Conservation (phyloP, 2,113 vertebrate genomes). For the Etheostoma cragini region DNA sequence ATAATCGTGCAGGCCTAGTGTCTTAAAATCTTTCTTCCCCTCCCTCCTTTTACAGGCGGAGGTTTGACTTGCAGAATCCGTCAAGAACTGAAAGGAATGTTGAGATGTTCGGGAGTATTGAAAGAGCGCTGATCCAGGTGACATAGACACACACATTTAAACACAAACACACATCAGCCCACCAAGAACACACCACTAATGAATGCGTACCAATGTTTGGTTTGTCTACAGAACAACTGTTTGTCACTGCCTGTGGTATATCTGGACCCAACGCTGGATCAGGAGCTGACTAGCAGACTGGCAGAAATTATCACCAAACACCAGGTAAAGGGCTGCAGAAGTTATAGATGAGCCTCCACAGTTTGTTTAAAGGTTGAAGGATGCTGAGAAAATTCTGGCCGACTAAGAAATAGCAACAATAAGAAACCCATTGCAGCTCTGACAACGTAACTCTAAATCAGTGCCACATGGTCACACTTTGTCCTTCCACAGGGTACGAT, state of each 20-base stretch:
- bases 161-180: neutral
- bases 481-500: slow-evolving; percentile 86
- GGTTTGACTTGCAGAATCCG: slow-evolving; percentile 97
- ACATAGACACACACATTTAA: neutral
- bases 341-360: neutral
- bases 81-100: slow-evolving; percentile 95
- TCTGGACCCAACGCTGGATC: slow-evolving; percentile 90
- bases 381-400: neutral
- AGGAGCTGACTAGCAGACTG: slow-evolving; percentile 90
- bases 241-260: slow-evolving; percentile 92
- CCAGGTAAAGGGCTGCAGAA: slow-evolving; percentile 84
- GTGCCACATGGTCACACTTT: slow-evolving; percentile 25
- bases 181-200: neutral
- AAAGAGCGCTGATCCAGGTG: slow-evolving; percentile 94
- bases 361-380: neutral
- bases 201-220: neutral
- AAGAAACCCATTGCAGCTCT: neutral
- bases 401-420: neutral
- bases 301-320: slow-evolving; percentile 92
- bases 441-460: neutral
- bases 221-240: slow-evolving; percentile 89
- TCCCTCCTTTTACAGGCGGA: slow-evolving; percentile 84
- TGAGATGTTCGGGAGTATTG: slow-evolving; percentile 96
- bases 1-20: no score
- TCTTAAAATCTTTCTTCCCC: neutral